Percentiles rank a stretch among this genome's conserved stretches.
Evolutionary conservation across 2,797 vertebrate genomes (phyloP).

Genomic region (Salarias fasciatus): DNA sequence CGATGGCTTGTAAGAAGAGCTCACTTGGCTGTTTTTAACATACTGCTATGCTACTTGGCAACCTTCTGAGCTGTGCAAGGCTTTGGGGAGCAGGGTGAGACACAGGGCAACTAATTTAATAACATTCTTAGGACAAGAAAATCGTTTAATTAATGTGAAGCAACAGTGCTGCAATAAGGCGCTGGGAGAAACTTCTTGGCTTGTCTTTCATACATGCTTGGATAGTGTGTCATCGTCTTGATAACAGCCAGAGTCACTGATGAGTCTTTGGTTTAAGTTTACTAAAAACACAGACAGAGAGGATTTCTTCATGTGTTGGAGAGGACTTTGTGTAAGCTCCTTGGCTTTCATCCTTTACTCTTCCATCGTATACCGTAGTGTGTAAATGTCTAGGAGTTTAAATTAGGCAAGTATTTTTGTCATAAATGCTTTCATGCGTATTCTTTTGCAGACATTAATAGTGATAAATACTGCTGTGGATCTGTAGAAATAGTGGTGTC

Average conservation of each 20-base stretch:
- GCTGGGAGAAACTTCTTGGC: conserved; percentile 28
- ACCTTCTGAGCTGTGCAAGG: conserved; percentile 38
- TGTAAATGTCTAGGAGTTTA: conserved; percentile 6
- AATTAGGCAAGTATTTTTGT: background rate
- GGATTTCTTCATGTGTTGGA: background rate
- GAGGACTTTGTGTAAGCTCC: background rate
- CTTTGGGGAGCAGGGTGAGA: conserved; percentile 70
- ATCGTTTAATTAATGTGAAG: conserved; percentile 50
- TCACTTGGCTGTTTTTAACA: conserved; percentile 23
- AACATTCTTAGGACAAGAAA: conserved; percentile 57
- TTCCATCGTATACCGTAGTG: background rate
- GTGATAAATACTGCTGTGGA: too few relatives aligned
- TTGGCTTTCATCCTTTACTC: background rate
- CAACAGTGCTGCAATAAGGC: conserved; percentile 34
- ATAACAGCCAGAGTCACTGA: conserved; percentile 39
- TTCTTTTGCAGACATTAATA: too few relatives aligned
- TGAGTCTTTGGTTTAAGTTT: conserved; percentile 26
- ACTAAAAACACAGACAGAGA: conserved; percentile 10
- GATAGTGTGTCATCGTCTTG: conserved; percentile 33
- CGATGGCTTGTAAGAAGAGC: background rate
- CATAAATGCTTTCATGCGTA: too few relatives aligned
- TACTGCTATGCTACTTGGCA: conserved; percentile 46
- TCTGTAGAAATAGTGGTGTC: too few relatives aligned
- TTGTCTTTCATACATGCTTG: conserved; percentile 31
- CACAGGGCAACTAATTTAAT: conserved; percentile 72